Evolutionary conservation across 2,797 vertebrate species (phyloP).

Genomic region (Falco cherrug): DNA sequence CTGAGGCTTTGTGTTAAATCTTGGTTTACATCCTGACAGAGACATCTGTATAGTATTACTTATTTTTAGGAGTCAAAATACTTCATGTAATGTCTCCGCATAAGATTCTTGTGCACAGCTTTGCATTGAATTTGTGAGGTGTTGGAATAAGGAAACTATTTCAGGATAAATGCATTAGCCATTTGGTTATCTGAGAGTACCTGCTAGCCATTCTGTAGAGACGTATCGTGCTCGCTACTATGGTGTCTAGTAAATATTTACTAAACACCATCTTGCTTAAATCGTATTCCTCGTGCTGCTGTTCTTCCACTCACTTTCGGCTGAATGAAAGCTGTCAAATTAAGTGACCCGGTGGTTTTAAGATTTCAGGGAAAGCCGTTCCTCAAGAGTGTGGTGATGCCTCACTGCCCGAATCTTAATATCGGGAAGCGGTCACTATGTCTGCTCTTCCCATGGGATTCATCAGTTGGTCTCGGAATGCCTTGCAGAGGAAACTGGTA

Average conservation of each 20-base stretch:
- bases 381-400: background rate
- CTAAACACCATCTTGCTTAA: conserved; percentile 5
- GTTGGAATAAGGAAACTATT: background rate
- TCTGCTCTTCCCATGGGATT: background rate
- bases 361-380: background rate
- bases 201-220: background rate
- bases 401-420: background rate
- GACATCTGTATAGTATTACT: background rate
- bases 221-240: background rate
- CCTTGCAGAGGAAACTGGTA: background rate
- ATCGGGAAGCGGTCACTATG: background rate
- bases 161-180: background rate
- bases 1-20: background rate
- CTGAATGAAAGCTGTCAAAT: background rate
- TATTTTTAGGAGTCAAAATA: background rate
- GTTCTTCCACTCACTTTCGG: background rate
- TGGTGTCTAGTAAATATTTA: conserved; percentile 6
- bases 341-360: background rate
- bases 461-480: background rate
- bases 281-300: background rate
- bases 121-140: background rate
- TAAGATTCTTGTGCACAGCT: background rate
- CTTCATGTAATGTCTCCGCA: background rate
- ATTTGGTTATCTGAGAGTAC: background rate
- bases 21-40: background rate